Percentiles rank a stretch among this genome's conserved stretches.
Conservation (phyloP, 2,113 vertebrate species). For the Arizona elegans region DNA sequence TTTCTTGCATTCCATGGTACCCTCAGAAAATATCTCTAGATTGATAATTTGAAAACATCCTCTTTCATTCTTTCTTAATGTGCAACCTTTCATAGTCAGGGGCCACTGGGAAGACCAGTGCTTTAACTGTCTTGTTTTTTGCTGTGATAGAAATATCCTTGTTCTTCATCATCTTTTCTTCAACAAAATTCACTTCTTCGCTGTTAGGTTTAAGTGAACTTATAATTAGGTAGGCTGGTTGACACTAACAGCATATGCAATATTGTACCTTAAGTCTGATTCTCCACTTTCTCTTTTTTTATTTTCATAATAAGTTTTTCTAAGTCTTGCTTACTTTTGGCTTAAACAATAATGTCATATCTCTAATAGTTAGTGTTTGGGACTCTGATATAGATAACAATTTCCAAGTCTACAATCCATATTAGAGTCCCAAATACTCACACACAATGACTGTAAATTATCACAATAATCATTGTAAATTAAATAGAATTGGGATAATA, state of each 20-base stretch:
- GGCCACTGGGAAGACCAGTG: not conserved
- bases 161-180: not conserved
- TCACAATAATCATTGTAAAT: not conserved
- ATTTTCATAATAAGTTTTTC: not conserved
- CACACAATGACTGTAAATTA: not conserved
- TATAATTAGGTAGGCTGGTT: not conserved
- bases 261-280: not conserved
- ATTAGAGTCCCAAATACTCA: not conserved
- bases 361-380: not conserved
- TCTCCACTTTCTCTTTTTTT: not conserved
- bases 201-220: not conserved
- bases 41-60: not conserved
- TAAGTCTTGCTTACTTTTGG: not conserved
- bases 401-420: not conserved
- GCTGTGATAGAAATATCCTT: not conserved
- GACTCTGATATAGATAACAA: not conserved
- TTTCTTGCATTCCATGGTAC: not conserved
- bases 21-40: not conserved
- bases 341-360: not conserved
- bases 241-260: not conserved
- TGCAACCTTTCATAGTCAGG: not conserved
- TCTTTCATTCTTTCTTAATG: not conserved
- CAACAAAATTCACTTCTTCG: not conserved
- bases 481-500: not conserved
- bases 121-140: not conserved